Base-by-base conservation (phyloP, 2,888 invertebrate species). In the Acleris laterana region DNA sequence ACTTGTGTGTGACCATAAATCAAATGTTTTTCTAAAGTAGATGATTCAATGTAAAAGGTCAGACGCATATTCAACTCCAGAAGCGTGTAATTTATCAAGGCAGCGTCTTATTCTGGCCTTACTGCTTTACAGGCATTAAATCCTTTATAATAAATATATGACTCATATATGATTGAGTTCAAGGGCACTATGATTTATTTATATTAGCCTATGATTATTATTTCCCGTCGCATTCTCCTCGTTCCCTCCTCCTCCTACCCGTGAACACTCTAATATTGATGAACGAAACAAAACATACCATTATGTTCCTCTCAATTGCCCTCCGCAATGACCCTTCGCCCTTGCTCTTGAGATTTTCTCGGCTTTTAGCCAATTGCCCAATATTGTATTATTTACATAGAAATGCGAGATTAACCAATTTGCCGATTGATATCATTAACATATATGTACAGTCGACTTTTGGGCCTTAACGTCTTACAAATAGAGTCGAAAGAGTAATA, bases 321-420 rank as follows among this genome's bases (percentile, higher is more conserved):
- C 62, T 62, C 51, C 62, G 51, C 66, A 62, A 57, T 66, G 62
- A 66, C 66, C 66, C 46, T 50, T 62, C 48, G 62, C 46, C 66
- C 66, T 66, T 66, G 62, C 61, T 62, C 66, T 66, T 62, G 55
- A 62, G 46, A 66, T 66, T 61, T 62, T 62, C 61, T 62, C 66
- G 66, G 56, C 65, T 65, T 65, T 65, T 48, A 57, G 61, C 66
- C 62, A 62, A 66, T 66, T 61, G 61, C 61, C 56, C 38, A 66
- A 55, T 65, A 55, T 56, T 50, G 65, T 61, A 42, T 17, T 60
- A 65, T 65, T 65, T 65, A 65, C 60, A 65, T 65, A 60, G 60
- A 56, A 61, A 61, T 50, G 38, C 25, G 16, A 60, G 60, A 56
- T 61, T 56, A 50, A 32, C 28, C 55, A 50, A 65, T 65, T 42